phyloP scores from a whole-genome alignment of 2,888 invertebrate species.

The Drosophila rubida region DNA sequence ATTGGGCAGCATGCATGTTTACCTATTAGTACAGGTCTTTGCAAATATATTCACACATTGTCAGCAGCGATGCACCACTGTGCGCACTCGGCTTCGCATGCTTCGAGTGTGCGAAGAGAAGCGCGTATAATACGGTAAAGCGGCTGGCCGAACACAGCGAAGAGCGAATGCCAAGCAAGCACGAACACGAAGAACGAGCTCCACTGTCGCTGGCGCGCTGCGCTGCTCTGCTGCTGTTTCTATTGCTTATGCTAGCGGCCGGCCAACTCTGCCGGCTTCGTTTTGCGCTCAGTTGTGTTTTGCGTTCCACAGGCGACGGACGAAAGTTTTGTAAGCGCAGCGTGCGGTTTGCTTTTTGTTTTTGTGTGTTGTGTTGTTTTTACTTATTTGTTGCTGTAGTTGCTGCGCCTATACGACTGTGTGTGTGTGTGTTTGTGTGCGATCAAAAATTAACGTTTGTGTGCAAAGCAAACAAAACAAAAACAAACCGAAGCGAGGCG shows the following conservation, averaged over 20 bases:
- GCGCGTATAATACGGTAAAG: slow-evolving; percentile 20
- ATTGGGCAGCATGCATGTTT: too few relatives aligned
- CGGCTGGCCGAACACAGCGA: slow-evolving; percentile 43
- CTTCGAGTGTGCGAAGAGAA: slow-evolving; percentile 17
- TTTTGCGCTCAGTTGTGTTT: slow-evolving; percentile 54
- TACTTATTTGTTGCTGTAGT: slow-evolving; percentile 37
- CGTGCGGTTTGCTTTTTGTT: slow-evolving; percentile 52
- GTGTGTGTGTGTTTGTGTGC: slow-evolving; percentile 40
- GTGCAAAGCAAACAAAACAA: slow-evolving; percentile 59
- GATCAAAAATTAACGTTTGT: slow-evolving; percentile 63
- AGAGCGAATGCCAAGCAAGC: slow-evolving; percentile 30
- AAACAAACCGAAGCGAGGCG: slow-evolving; percentile 7
- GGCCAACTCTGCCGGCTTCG: slow-evolving; percentile 47
- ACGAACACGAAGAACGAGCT: slow-evolving; percentile 43
- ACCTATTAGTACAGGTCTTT: too few relatives aligned
- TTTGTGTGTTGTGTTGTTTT: slow-evolving; percentile 49
- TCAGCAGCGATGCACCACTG: slow-evolving; percentile 18
- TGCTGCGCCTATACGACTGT: slow-evolving; percentile 12
- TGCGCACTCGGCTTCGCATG: slow-evolving; percentile 38
- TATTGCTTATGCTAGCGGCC: slow-evolving; percentile 22
- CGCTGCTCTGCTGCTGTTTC: slow-evolving; percentile 11
- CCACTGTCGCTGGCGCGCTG: slow-evolving; percentile 27
- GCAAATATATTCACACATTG: neutral
- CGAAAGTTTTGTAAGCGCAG: slow-evolving; percentile 60
- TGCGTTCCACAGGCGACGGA: slow-evolving; percentile 67